Base-by-base conservation (phyloP, 2,888 invertebrate species). In the Digitonthophagus gazella region DNA sequence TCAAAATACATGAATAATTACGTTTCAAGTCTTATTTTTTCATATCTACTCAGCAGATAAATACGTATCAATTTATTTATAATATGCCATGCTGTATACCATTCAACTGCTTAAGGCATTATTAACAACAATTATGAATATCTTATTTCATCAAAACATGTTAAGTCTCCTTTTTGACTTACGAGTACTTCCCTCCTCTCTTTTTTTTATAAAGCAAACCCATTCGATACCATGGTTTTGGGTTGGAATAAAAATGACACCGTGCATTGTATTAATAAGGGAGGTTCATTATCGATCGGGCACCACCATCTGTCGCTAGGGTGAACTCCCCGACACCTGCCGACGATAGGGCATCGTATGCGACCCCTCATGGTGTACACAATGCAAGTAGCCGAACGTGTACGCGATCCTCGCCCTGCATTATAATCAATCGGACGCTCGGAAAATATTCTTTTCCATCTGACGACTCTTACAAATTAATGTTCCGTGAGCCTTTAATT, bases 251-350 rank as follows among this genome's bases (percentile, higher is more conserved):
- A 68, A 66, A 70, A 65, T 70, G 68, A 70, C 67, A 70, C 67
- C 56, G 64, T 56, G 57, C 68, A 67, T 70, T 68, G 67, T 70
- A 66, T 61, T 70, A 70, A 70, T 70, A 70, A 70, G 70, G 70
- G 70, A 68, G 68, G 65, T 70, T 67, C 65, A 70, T 68, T 70
- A 70, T 70, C 68, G 70, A 70, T 70, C 70, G 65, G 55, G 65
- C 18, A 15, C 65, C 69, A 71, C 77, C 77, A 77, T 77, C 77
- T 77, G 76, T 76, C 73, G 73, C 74, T 76, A 77, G 77, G 75
- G 74, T 74, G 66, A 70, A 70, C 73, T 72, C 67, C 28, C 73
- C 76, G 77, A 78, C 79, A 79, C 79, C 78, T 79, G 78, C 79
- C 78, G 72, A 58, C 18, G 61, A 18, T 61, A 20, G 61, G 61